Evolutionary conservation across 2,888 invertebrate species (phyloP).

Genomic region (Macrophya annulata): DNA sequence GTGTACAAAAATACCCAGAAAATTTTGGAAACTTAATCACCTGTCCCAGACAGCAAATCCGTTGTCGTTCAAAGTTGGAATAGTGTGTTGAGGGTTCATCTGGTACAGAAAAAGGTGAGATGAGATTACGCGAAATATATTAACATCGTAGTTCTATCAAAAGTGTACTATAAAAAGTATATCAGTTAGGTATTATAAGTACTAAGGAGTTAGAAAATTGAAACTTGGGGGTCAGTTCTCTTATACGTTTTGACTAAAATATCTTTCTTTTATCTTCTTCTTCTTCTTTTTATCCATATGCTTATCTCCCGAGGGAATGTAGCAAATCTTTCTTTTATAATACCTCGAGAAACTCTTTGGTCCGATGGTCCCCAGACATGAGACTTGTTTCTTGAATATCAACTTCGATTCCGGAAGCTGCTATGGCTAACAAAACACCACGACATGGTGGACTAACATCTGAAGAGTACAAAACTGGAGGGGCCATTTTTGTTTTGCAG

Average conservation of each 20-base stretch:
- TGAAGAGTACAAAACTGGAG: constrained; percentile 61
- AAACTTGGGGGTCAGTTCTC: not conserved
- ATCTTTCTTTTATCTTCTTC: not conserved
- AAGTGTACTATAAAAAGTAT: not conserved
- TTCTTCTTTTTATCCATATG: no score
- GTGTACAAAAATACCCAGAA: not conserved
- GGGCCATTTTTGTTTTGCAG: constrained; percentile 51
- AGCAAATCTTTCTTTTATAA: not conserved
- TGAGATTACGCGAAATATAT: constrained; percentile 36
- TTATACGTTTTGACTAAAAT: not conserved
- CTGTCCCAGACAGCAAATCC: constrained; percentile 81
- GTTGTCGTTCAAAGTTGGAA: constrained; percentile 83
- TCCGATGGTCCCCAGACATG: constrained; percentile 76
- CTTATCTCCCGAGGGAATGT: no score
- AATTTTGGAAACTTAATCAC: constrained; percentile 67
- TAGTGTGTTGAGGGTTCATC: constrained; percentile 82
- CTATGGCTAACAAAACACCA: constrained; percentile 78
- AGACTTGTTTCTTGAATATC: constrained; percentile 78
- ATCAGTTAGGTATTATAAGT: not conserved
- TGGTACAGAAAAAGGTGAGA: constrained; percentile 69
- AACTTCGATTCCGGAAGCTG: constrained; percentile 76
- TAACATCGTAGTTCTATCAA: constrained; percentile 50
- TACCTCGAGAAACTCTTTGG: constrained; percentile 81
- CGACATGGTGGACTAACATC: constrained; percentile 77
- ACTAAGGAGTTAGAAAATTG: not conserved